Evolutionary conservation across 2,113 vertebrate genomes (phyloP).

Genomic region (Peromyscus maniculatus): DNA sequence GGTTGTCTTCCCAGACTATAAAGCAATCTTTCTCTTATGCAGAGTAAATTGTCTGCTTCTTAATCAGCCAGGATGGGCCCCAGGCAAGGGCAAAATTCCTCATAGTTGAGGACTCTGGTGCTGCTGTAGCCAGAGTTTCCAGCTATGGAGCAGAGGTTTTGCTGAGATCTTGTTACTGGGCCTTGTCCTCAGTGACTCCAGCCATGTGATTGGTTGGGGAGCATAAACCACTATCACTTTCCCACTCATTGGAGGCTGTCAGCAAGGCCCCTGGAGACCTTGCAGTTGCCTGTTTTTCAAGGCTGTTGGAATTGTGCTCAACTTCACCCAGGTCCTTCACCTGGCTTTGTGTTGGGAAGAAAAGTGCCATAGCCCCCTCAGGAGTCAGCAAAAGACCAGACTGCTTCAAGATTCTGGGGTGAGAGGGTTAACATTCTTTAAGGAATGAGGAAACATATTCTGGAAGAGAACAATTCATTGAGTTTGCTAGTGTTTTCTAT

Average conservation of each 20-base stretch:
- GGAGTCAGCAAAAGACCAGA: not conserved
- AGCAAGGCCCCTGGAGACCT: not conserved
- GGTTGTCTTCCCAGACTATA: not conserved
- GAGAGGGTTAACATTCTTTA: not conserved
- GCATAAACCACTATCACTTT: not conserved
- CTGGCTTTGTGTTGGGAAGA: not conserved
- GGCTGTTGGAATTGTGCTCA: too few relatives aligned
- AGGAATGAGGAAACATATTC: not conserved
- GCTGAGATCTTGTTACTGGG: not conserved
- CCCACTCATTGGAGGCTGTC: not conserved
- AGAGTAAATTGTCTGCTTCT: not conserved
- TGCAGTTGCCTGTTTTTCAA: not conserved
- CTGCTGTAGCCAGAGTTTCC: not conserved
- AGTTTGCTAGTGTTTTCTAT: not conserved
- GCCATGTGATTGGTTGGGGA: not conserved
- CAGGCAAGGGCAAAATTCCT: slow-evolving; percentile 8
- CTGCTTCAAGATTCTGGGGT: not conserved
- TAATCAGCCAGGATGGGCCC: slow-evolving; percentile 29
- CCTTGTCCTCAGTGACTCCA: not conserved
- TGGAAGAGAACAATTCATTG: not conserved
- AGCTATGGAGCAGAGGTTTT: not conserved
- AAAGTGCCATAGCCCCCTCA: fast-evolving
- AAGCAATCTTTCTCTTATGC: not conserved
- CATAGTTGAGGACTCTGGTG: not conserved
- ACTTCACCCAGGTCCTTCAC: fast-evolving